These are phyloP conservation scores for Anguilla anguilla DNA, from an alignment of 2,797 vertebrate genomes.

Conservation along the genomic window DNA sequence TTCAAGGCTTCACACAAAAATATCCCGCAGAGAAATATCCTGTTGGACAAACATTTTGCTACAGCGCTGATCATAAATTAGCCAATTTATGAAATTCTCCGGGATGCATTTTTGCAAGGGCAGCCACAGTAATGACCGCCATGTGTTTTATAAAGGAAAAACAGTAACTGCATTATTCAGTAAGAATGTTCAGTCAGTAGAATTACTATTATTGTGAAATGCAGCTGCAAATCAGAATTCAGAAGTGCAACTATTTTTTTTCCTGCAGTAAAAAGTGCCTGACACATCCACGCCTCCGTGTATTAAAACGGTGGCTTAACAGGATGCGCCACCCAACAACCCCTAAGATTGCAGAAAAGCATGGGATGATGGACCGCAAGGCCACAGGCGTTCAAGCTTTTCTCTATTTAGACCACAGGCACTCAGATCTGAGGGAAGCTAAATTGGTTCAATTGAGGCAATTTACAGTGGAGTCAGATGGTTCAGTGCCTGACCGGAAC, in stretches of 20 bases:
- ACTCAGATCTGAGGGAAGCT: neutral
- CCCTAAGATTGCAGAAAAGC: no score
- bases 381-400: neutral
- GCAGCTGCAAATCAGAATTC: neutral
- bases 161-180: neutral
- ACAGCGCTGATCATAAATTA: neutral
- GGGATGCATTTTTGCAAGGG: neutral
- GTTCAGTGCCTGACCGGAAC: neutral
- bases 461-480: neutral
- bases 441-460: neutral
- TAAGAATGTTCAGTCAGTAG: neutral
- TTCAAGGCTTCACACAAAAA: neutral
- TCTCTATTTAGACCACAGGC: neutral
- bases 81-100: neutral
- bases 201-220: neutral
- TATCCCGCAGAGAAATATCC: neutral
- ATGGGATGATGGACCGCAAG: no score
- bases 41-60: neutral
- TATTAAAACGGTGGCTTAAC: neutral
- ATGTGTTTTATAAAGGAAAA: neutral
- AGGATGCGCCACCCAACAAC: neutral
- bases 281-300: neutral
- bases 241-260: neutral
- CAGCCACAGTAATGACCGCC: neutral
- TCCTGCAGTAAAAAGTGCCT: neutral